phyloP scores from a whole-genome alignment of 2,888 invertebrate species.

The Leucophora obtusa region DNA sequence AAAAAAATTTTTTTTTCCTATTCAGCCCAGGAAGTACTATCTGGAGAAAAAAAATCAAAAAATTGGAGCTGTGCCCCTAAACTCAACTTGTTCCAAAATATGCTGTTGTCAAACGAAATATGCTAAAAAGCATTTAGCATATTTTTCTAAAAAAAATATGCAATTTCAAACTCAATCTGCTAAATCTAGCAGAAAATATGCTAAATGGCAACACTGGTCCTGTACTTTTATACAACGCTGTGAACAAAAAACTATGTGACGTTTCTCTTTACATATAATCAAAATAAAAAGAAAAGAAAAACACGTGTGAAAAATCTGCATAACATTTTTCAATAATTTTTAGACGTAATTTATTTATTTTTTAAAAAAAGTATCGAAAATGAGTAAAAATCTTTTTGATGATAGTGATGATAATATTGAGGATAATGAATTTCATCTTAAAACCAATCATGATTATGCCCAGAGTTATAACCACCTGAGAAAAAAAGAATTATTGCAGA shows the following conservation, averaged over 20 bases:
- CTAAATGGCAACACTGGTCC: no score
- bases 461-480: slow-evolving; percentile 90
- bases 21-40: no score
- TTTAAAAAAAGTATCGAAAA: slow-evolving; percentile 45
- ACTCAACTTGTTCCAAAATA: no score
- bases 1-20: no score
- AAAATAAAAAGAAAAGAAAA: slow-evolving; percentile 35
- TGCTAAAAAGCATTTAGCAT: no score
- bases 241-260: slow-evolving; percentile 4
- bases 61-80: no score
- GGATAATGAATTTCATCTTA: slow-evolving; percentile 79
- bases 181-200: no score
- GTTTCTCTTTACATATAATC: not conserved
- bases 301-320: slow-evolving; percentile 42
- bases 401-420: slow-evolving; percentile 80
- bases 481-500: slow-evolving; percentile 91
- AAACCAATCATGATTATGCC: slow-evolving; percentile 89
- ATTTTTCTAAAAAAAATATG: no score
- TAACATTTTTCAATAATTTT: not conserved
- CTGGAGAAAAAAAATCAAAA: no score
- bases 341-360: not conserved
- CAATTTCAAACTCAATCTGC: no score
- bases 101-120: no score
- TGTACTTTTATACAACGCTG: no score
- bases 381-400: slow-evolving; percentile 72